Conservation (phyloP, 2,113 vertebrate genomes). For the Cavia aperea region DNA sequence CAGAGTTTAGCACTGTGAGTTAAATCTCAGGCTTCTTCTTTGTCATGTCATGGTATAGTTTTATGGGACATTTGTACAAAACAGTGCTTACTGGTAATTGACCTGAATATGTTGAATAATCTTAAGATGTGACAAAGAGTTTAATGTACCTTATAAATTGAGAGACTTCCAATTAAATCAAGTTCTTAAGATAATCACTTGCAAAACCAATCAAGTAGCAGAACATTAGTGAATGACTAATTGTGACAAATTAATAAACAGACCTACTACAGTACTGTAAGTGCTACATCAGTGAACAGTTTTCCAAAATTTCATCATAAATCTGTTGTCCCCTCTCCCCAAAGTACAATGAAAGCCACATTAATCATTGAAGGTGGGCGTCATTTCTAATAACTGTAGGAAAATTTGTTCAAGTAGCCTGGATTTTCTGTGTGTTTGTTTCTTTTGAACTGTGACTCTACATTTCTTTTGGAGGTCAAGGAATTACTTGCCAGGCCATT, state of each 20-base stretch:
- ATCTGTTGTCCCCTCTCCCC: conserved; percentile 44
- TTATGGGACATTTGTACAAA: conserved; percentile 71
- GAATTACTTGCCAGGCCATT: neutral
- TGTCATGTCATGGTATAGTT: conserved; percentile 60
- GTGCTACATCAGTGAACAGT: conserved; percentile 64
- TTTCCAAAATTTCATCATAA: conserved; percentile 60
- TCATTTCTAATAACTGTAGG: neutral
- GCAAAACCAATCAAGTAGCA: conserved; percentile 76
- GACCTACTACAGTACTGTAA: conserved; percentile 67
- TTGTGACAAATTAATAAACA: conserved; percentile 78
- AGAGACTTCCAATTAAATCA: conserved; percentile 77
- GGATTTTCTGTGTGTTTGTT: conserved; percentile 22
- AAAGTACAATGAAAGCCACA: conserved; percentile 55
- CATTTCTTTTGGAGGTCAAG: neutral
- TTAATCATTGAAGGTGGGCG: conserved; percentile 8
- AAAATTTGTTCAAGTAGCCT: neutral
- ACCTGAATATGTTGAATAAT: conserved; percentile 74
- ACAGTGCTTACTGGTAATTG: conserved; percentile 76
- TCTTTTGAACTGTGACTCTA: conserved; percentile 16
- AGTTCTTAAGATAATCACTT: conserved; percentile 75
- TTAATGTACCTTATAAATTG: conserved; percentile 78
- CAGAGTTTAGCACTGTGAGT: conserved; percentile 58
- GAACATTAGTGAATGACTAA: conserved; percentile 74
- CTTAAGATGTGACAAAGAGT: conserved; percentile 71
- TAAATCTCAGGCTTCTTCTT: conserved; percentile 48